A percentile compares a stretch with the other conserved stretches of the same genome.
Evolutionary conservation across 1,140 invertebrate genomes (phyloP).

Genomic region (Drosophila funebris): DNA sequence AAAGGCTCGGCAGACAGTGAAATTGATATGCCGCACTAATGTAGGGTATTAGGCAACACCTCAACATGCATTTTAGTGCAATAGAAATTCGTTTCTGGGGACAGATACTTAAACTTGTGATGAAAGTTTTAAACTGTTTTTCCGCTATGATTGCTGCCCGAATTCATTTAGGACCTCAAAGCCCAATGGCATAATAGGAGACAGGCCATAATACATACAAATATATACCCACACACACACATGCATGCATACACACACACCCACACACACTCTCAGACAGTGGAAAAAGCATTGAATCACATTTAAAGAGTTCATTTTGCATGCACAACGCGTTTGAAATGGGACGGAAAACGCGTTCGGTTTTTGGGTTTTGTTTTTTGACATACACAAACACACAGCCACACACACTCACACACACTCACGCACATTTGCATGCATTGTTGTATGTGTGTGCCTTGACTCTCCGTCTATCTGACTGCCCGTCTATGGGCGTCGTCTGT

Average conservation of each 20-base stretch:
- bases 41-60: too few relatives aligned
- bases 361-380: slow-evolving; percentile 52
- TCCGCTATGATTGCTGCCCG: slow-evolving; percentile 3
- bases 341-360: slow-evolving; percentile 53
- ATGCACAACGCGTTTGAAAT: slow-evolving; percentile 66
- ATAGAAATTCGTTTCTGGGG: slow-evolving; percentile 7
- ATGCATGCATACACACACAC: not conserved
- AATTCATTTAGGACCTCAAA: slow-evolving; percentile 9
- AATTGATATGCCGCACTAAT: too few relatives aligned
- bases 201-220: slow-evolving; percentile 1
- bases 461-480: slow-evolving; percentile 29
- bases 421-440: slow-evolving; percentile 35
- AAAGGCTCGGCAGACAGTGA: too few relatives aligned
- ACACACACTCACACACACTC: slow-evolving; percentile 11
- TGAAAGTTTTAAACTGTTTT: slow-evolving; percentile 18
- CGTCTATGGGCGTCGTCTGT: slow-evolving; percentile 40
- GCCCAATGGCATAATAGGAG: not conserved
- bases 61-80: too few relatives aligned
- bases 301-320: slow-evolving; percentile 76
- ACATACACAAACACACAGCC: slow-evolving; percentile 27
- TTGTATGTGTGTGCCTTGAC: slow-evolving; percentile 14
- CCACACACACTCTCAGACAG: not conserved
- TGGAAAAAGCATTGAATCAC: slow-evolving; percentile 39
- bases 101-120: slow-evolving; percentile 1
- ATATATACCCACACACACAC: not conserved